phyloP scores from a whole-genome alignment of 2,113 vertebrate species.

The Bubo blakistoni region DNA sequence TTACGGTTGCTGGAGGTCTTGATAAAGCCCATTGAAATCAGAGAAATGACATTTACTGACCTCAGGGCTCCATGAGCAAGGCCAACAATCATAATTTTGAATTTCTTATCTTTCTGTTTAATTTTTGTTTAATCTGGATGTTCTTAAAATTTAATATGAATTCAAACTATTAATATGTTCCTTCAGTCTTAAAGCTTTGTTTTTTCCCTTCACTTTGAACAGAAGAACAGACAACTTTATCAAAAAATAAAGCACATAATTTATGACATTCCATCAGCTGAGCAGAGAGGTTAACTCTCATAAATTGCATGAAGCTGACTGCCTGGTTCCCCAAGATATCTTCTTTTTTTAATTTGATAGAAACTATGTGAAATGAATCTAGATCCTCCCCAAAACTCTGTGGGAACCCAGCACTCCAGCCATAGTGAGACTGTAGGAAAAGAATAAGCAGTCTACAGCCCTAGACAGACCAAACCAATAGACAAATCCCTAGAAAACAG shows the following conservation, averaged over 20 bases:
- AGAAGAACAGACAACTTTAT: background rate
- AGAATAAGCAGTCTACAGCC: background rate
- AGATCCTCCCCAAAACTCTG: background rate
- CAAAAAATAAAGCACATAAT: background rate
- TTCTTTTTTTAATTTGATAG: background rate
- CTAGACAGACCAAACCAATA: background rate
- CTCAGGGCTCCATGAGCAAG: background rate
- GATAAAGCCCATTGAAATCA: background rate
- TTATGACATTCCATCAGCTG: background rate
- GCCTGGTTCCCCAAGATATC: background rate
- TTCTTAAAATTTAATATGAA: background rate
- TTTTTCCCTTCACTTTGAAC: background rate
- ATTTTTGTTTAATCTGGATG: background rate
- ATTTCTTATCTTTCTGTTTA: background rate
- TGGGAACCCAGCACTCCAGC: background rate
- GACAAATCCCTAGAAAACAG: slow-evolving; percentile 39
- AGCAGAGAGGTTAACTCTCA: background rate
- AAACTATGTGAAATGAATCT: background rate
- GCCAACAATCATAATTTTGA: background rate
- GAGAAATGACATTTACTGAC: background rate
- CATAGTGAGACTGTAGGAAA: background rate
- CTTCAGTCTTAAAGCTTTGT: background rate
- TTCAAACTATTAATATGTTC: background rate
- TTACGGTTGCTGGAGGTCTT: background rate
- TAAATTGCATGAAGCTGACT: background rate